phyloP scores from a whole-genome alignment of 2,888 invertebrate genomes.

The Volucella inanis region DNA sequence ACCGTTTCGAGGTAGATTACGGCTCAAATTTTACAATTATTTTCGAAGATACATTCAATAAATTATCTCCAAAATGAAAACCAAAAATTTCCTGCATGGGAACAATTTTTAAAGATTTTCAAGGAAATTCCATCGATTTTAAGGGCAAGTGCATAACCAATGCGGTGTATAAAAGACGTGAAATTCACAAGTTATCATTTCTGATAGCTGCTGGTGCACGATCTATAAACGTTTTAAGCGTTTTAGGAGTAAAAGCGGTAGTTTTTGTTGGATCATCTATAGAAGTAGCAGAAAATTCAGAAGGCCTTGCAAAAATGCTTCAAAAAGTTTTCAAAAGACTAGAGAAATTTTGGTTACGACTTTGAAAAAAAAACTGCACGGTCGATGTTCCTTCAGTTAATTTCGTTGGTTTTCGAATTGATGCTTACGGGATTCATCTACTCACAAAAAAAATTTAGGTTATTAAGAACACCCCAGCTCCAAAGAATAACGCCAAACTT shows the following conservation, averaged over 20 bases:
- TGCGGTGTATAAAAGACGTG: conserved; percentile 12
- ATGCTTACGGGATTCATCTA: conserved; percentile 40
- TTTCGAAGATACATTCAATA: not conserved
- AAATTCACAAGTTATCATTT: conserved; percentile 60
- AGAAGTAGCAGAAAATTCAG: conserved; percentile 52
- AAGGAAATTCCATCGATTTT: conserved; percentile 18
- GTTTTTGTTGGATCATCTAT: conserved; percentile 63
- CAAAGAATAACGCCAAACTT: conserved; percentile 46
- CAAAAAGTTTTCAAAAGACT: conserved; percentile 40
- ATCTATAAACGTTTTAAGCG: conserved; percentile 55
- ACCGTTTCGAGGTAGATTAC: too few relatives aligned
- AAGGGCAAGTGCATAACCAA: too few relatives aligned
- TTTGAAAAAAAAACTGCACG: conserved; percentile 56
- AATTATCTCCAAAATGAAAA: conserved; percentile 2
- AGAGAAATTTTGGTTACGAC: conserved; percentile 31
- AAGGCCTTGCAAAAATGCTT: conserved; percentile 41
- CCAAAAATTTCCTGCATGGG: not conserved
- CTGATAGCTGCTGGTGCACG: conserved; percentile 51
- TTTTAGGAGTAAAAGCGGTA: conserved; percentile 75
- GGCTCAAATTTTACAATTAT: too few relatives aligned
- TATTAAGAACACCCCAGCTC: conserved; percentile 57
- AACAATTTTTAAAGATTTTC: conserved; percentile 40
- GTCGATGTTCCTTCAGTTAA: conserved; percentile 52
- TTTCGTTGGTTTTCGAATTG: conserved; percentile 63
- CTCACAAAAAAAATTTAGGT: conserved; percentile 45